Evolutionary conservation across 2,113 vertebrate species (phyloP).

Genomic region (Aegithalos caudatus): DNA sequence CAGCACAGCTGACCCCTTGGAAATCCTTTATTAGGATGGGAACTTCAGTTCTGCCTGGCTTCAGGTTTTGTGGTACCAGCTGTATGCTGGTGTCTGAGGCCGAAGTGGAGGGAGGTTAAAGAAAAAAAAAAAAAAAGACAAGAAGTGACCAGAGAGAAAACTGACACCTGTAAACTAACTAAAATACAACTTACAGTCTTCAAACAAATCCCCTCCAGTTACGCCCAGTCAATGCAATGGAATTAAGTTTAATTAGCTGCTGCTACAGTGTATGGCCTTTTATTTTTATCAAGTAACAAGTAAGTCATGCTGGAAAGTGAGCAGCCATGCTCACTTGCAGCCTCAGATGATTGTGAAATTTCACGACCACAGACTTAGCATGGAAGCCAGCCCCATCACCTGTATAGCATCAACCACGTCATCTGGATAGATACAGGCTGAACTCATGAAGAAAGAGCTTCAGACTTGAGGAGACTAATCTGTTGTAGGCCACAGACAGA

Average conservation of each 20-base stretch:
- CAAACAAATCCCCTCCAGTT: neutral
- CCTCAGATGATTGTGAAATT: neutral
- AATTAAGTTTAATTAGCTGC: neutral
- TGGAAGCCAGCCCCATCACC: neutral
- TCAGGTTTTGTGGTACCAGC: conserved; percentile 34
- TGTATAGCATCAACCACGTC: rapidly evolving
- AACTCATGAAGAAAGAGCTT: neutral
- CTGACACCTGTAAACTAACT: neutral
- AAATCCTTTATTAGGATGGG: conserved; percentile 67
- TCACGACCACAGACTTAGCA: neutral
- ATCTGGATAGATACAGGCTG: neutral
- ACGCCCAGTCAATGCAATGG: neutral
- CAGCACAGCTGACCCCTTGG: conserved; percentile 71
- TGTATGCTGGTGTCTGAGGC: conserved; percentile 65
- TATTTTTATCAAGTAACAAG: neutral
- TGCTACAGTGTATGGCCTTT: neutral
- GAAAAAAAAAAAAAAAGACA: neutral
- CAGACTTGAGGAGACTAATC: neutral
- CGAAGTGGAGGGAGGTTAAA: neutral
- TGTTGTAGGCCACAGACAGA: neutral
- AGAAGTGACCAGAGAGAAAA: neutral
- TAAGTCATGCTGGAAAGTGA: neutral
- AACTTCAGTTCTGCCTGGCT: conserved; percentile 44
- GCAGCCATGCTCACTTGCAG: neutral
- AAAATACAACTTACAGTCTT: neutral